These are phyloP conservation scores for Heptranchias perlo DNA, from an alignment of 2,113 vertebrate species.

Conservation along the genomic window DNA sequence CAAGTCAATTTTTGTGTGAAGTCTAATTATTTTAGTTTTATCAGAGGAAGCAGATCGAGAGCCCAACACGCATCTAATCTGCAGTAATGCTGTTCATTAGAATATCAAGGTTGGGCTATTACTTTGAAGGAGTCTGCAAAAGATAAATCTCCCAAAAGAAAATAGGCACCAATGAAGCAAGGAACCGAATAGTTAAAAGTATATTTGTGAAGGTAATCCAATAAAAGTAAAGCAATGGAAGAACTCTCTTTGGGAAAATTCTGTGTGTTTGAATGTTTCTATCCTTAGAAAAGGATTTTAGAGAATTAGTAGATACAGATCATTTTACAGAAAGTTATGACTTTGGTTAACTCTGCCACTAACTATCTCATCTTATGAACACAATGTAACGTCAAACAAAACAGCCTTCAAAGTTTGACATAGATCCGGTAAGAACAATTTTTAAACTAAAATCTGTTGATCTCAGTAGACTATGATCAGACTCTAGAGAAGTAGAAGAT, in stretches of 20 bases:
- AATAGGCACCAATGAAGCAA: background rate
- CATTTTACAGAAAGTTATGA: background rate
- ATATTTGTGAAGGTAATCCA: background rate
- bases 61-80: background rate
- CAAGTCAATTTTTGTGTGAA: background rate
- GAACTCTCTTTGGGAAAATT: slow-evolving; percentile 33
- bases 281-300: background rate
- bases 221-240: background rate
- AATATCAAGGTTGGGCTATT: background rate
- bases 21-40: background rate
- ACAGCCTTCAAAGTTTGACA: slow-evolving; percentile 40
- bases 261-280: background rate
- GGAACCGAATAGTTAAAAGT: background rate
- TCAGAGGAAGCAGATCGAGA: background rate
- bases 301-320: background rate
- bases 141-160: background rate
- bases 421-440: slow-evolving; percentile 35
- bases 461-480: background rate
- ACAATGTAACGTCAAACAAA: slow-evolving; percentile 6
- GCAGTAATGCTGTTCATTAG: background rate
- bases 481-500: background rate
- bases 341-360: background rate
- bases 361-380: slow-evolving; percentile 32
- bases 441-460: background rate
- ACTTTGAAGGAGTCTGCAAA: background rate